A percentile compares a stretch with the other conserved stretches of the same genome.
These are phyloP conservation scores for Tauraco erythrolophus DNA, from an alignment of 2,113 vertebrate species.

Conservation along the genomic window DNA sequence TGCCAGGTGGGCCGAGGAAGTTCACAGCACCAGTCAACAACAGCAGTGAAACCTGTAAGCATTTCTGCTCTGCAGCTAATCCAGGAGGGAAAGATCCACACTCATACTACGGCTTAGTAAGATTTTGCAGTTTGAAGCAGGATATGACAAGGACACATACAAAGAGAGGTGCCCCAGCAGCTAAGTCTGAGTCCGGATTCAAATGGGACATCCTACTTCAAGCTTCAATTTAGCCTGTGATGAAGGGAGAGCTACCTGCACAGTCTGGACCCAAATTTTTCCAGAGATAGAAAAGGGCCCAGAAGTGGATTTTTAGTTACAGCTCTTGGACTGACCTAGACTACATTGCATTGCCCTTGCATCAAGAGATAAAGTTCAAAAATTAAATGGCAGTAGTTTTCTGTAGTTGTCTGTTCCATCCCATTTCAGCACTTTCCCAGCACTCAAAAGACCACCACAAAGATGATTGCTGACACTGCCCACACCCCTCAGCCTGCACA, in stretches of 20 bases:
- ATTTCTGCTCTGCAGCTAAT: background rate
- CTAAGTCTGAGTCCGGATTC: background rate
- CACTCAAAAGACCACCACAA: background rate
- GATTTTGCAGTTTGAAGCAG: background rate
- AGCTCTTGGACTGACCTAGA: background rate
- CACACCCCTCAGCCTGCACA: background rate
- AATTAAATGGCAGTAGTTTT: background rate
- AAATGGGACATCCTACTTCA: background rate
- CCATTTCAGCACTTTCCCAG: background rate
- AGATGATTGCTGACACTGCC: background rate
- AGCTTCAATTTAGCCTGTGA: background rate
- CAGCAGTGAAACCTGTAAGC: rapidly evolving
- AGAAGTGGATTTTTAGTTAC: background rate
- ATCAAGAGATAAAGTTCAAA: background rate
- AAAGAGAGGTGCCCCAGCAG: background rate
- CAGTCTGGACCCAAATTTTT: background rate
- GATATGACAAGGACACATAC: background rate
- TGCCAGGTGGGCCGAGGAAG: constrained; percentile 15
- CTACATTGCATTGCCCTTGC: background rate
- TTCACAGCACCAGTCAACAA: background rate
- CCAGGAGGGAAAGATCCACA: background rate
- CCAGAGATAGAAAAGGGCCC: background rate
- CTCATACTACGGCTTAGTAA: rapidly evolving
- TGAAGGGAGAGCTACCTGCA: background rate
- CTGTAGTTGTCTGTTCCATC: background rate